Base-by-base conservation (phyloP, 2,113 vertebrate species). In the Nyctereutes procyonoides region DNA sequence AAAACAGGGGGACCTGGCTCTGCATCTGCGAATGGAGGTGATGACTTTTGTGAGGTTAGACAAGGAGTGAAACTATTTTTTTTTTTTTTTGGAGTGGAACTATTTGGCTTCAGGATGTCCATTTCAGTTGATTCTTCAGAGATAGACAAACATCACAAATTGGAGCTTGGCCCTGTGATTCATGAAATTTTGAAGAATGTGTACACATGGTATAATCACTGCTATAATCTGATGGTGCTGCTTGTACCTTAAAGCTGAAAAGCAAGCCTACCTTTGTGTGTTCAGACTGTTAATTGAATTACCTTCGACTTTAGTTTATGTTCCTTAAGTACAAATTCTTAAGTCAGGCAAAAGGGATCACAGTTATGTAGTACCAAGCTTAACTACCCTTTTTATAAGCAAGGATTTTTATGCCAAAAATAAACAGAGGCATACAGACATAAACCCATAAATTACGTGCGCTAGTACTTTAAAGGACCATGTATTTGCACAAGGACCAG, bases 301-400 rank as follows among this genome's bases (percentile, higher is more conserved):
- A 98, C 93, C 80, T 98, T 79, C 53, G 35, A 96, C 88, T 97
- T 96, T 30, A 56, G 83, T 96, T 98, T 96, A 82, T 94, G 88
- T 95, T 96, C 88, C 60, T 97, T 89, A 93, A 96, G 84, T 95
- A 90, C 38, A 90, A 96, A 97, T 93, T 97, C 94, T 92, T 94
- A 95, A 94, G 80, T 60, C 56, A 84, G 84, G 84, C 94, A 95
- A 95, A 97, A 93, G 60, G 38, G 76, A 93, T 96, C 60, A 69
- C 35, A 80, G 83, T 77, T 97, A 89, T 83, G 74, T 87, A 79
- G 90, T 87, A 62, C 24, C 88, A 62, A 76, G 96, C 77, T 96
- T 98, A 96, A 92, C 87, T 92, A 35, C 80, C 43, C 77, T 89
- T 96, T 97, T 97, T 96, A 95, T 96, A 98, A 97, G 88, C 60